Base-by-base conservation (phyloP, 37 sponge, comb jelly and placozoan genomes). In the Mnemiopsis leidyi region DNA sequence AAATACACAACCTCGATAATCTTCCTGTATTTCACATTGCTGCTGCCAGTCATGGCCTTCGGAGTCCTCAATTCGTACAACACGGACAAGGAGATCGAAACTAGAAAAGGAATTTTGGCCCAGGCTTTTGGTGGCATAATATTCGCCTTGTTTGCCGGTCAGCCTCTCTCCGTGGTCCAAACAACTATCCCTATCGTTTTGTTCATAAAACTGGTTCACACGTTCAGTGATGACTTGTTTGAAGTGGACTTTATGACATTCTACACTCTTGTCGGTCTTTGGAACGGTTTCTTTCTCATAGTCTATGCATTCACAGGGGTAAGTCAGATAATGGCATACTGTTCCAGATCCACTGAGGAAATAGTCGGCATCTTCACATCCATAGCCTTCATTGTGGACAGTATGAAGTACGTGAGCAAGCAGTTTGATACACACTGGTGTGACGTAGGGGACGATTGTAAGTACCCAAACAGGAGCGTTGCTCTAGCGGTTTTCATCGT, bases 291-390 rank as follows among this genome's bases (percentile, higher is more conserved):
- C n/a, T 85, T 85, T 40, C 90, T 85, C 0, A 21, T 85, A 3
- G 32, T 85, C 0, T 39, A 39, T 39, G 32, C 90, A 20, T 38
- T 85, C 3, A 85, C 90, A 1, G 90, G 90, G 24, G 90, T 85
- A 1, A 85, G 90, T 39, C 24, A 85, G n/a, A 20, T 85, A 16
- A 85, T 85, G 90, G 90, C 90, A 0, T 39, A 39, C 25, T 85
- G 90, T 25, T 85, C 90, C 32, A 35, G 90, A 26, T 85, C 90
- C 23, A 85, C 90, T 3, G 90, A 85, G 48, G 90, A 85, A 40
- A 85, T 85, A 9, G 90, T 85, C n/a, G 90, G 90, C 16, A 38
- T 85, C 3, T 85, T 85, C 48, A 85, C 90, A 36, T 85, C 90
- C 7, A 85, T 85, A 20, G 90, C 90, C 3, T 85, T 85, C 36